These are phyloP conservation scores for Physeter macrocephalus DNA, from an alignment of 2,113 vertebrate genomes.

Conservation along the genomic window DNA sequence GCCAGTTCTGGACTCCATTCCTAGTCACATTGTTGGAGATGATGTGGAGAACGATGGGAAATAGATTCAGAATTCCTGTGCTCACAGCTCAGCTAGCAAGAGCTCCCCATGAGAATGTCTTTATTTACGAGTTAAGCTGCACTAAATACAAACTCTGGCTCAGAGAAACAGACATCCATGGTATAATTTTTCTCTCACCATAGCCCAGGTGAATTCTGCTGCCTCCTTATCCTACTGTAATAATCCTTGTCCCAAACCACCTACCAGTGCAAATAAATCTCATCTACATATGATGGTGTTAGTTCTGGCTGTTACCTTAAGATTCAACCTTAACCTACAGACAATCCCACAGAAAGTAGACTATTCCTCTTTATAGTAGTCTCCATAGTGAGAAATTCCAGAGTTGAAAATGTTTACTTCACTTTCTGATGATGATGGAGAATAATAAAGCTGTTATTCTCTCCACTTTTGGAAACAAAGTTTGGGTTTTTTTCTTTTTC, in stretches of 20 bases:
- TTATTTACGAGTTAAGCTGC: background rate
- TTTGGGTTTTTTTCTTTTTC: background rate
- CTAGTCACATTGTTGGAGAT: background rate
- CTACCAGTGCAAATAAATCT: background rate
- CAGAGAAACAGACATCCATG: background rate
- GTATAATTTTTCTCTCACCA: background rate
- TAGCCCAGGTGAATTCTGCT: background rate
- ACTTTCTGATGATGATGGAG: background rate
- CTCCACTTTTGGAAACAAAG: background rate
- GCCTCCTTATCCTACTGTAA: background rate
- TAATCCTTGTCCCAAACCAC: background rate
- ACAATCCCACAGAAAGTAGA: background rate
- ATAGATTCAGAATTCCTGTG: background rate
- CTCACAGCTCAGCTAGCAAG: background rate
- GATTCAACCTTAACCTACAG: background rate
- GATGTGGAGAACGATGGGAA: too few species aligned
- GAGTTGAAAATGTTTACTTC: background rate
- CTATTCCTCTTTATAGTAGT: background rate
- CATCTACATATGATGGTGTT: background rate
- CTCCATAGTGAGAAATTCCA: background rate
- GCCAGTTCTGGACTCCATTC: background rate
- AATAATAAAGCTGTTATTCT: background rate
- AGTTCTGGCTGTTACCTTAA: background rate
- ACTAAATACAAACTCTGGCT: background rate
- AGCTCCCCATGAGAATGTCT: background rate